Evolutionary conservation across 2,797 vertebrate species (phyloP), one percentile per base, ranked within the genome.

Genomic region (Amazona finschi): DNA sequence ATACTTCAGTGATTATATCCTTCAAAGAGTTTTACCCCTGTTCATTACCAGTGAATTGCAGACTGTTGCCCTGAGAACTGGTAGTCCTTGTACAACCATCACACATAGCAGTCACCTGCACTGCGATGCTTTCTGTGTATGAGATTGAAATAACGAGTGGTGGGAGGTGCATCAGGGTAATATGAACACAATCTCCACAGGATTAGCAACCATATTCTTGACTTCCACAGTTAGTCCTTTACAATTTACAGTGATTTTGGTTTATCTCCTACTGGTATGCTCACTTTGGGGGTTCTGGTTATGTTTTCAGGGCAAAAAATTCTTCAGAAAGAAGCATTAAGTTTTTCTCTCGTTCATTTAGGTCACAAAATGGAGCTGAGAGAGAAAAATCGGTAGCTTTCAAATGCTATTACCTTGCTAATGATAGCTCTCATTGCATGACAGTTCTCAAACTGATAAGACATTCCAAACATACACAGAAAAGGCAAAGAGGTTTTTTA

Each of bases 371-470:
- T 73, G 78, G 87, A 97, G 84, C 83, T 77, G 84, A 96, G 96
- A 96, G 89, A 94, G 96, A 93, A 96, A 96, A 97, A 97, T 96
- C 96, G 96, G 97, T 95, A 96, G 97, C 96, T 97, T 98, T 97
- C 97, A 97, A 97, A 98, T 16, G 55, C 95, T 98, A 97, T 98
- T 98, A 98, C 97, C 97, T 97, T 95, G 93, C 97, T 97, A 98
- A 98, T 97, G 97, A 97, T 96, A 97, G 97, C 96, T 95, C 94
- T 95, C 95, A 95, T 97, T 9, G 71, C 91, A 50, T 95, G 97
- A 97, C 98, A 97, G 97, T 96, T 96, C 95, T 98, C 94, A 96
- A 97, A 96, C 97, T 96, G 97, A 97, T 98, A 98, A 97, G 97
- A 96, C 70, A 80, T 92, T 97, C 91, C 70, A 77, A 97, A 97